A percentile compares a stretch with the other conserved stretches of the same genome.
phyloP scores from a whole-genome alignment of 2,113 vertebrate species.

The Amazona vittata region DNA sequence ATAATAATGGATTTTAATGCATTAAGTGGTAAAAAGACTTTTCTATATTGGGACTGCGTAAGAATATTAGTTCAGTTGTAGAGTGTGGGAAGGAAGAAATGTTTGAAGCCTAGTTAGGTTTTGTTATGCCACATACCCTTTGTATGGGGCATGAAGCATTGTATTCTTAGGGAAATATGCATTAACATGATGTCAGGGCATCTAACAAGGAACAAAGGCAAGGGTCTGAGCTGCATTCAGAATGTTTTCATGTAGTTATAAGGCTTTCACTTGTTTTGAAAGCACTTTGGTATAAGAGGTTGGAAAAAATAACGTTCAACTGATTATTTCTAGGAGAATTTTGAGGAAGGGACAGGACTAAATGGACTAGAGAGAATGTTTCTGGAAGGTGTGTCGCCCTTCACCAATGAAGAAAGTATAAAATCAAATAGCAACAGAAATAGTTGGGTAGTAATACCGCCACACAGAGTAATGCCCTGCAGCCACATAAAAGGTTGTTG shows the following conservation, averaged over 20 bases:
- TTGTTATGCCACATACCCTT: neutral
- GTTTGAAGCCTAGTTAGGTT: neutral
- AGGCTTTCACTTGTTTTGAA: neutral
- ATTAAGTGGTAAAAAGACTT: neutral
- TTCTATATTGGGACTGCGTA: neutral
- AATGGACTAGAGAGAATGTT: neutral
- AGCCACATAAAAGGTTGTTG: neutral
- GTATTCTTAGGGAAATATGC: neutral
- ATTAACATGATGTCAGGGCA: neutral
- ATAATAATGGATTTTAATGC: neutral
- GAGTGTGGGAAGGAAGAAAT: neutral
- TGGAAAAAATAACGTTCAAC: neutral
- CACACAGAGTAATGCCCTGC: neutral
- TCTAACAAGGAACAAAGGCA: neutral
- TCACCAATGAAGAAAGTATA: neutral
- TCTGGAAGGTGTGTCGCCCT: neutral
- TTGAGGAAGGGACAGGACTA: neutral
- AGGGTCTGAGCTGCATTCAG: neutral
- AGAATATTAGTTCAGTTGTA: neutral
- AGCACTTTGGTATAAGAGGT: neutral
- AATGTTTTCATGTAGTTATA: neutral
- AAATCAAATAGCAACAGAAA: neutral
- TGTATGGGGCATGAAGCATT: neutral
- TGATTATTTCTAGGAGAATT: neutral
- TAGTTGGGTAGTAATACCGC: neutral